A percentile compares a stretch with the other conserved stretches of the same genome.
Conservation (phyloP, 2,797 vertebrate genomes). For the Mormyrus proboscirostris region DNA sequence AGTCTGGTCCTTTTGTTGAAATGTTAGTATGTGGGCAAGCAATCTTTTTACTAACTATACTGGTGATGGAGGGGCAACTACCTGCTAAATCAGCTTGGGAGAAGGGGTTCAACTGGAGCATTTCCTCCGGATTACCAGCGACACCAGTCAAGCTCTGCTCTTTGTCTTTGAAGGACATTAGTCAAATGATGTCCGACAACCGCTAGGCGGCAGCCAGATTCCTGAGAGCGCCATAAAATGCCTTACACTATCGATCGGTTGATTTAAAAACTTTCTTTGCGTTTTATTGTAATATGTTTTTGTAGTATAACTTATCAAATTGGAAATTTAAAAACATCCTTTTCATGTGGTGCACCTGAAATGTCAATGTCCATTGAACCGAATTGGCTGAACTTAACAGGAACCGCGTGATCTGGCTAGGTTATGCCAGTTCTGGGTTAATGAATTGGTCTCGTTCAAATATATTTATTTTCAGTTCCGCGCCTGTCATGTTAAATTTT, state of each 20-base stretch:
- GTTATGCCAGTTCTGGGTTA: not conserved
- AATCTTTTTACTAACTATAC: not conserved
- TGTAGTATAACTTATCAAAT: not conserved
- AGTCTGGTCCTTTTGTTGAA: not conserved
- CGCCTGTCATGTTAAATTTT: not conserved
- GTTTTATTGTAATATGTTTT: not conserved
- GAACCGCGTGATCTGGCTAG: not conserved
- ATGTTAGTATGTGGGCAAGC: not conserved
- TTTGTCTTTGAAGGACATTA: not conserved
- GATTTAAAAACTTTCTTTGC: not conserved
- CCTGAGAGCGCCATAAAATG: not conserved
- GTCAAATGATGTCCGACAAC: not conserved
- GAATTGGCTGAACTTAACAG: not conserved
- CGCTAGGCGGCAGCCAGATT: not conserved
- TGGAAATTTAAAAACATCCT: not conserved
- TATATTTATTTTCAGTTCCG: not conserved
- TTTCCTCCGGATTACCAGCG: not conserved
- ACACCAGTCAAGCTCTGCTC: not conserved
- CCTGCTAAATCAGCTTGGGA: not conserved
- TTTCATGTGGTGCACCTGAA: not conserved
- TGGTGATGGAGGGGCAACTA: not conserved
- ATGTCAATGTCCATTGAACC: not conserved
- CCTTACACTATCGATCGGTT: not conserved
- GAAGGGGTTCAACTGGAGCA: not conserved
- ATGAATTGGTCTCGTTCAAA: not conserved